Conservation (phyloP, 64 coral and sea anemone genomes). For the Dendronephthya gigantea region DNA sequence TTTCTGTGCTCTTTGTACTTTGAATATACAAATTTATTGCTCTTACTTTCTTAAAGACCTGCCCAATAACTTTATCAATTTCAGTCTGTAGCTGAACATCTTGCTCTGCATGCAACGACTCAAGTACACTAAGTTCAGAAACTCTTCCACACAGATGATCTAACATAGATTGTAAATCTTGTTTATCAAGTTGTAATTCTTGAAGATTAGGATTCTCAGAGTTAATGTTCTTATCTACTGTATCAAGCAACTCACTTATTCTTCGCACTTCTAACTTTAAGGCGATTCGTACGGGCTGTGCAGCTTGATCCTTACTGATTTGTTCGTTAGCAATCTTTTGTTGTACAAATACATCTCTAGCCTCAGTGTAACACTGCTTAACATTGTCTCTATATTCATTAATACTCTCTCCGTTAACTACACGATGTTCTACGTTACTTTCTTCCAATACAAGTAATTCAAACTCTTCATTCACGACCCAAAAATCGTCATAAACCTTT, state of each 20-base stretch:
- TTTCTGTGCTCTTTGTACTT: background rate
- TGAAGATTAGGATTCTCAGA: background rate
- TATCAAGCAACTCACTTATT: background rate
- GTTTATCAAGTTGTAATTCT: background rate
- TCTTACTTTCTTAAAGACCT: background rate
- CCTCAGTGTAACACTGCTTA: constrained; percentile 23
- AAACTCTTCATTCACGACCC: constrained; percentile 25
- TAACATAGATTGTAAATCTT: background rate
- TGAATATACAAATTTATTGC: background rate
- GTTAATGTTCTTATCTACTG: background rate
- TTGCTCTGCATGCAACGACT: background rate
- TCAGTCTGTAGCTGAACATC: background rate
- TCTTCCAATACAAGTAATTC: constrained; percentile 24
- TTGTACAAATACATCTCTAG: constrained; percentile 38
- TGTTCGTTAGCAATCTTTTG: background rate
- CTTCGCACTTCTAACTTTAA: background rate
- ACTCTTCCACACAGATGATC: background rate
- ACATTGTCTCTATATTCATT: constrained; percentile 46
- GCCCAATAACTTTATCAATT: background rate
- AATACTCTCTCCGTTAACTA: constrained; percentile 48
- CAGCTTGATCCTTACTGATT: background rate
- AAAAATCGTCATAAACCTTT: constrained; percentile 34
- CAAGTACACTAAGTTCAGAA: background rate
- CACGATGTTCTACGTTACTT: constrained; percentile 29
- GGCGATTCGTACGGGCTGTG: background rate